These are phyloP conservation scores for Halichoerus grypus DNA, from an alignment of 2,113 vertebrate species.

Conservation along the genomic window DNA sequence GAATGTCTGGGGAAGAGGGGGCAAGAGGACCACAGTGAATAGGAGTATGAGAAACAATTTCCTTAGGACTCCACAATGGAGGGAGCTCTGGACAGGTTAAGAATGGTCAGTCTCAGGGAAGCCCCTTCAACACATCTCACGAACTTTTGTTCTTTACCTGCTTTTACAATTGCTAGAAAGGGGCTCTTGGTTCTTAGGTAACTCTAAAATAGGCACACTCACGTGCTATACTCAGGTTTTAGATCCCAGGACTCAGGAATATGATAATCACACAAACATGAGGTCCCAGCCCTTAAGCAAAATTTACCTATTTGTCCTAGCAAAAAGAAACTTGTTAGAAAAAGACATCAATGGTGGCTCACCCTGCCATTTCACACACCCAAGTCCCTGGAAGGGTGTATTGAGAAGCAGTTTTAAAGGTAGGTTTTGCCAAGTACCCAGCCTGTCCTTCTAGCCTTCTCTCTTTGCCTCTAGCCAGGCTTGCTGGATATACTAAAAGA, in stretches of 20 bases:
- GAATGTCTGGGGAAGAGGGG: not conserved
- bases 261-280: not conserved
- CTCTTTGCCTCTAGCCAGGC: not conserved
- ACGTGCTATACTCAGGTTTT: not conserved
- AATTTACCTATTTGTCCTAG: conserved; percentile 46
- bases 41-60: not conserved
- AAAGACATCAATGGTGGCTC: not conserved
- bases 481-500: not conserved
- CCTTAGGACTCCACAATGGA: not conserved
- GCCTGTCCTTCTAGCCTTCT: not conserved
- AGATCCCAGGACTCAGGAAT: conserved; percentile 1
- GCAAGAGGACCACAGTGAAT: not conserved
- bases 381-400: not conserved
- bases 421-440: not conserved
- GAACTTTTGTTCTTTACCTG: not conserved
- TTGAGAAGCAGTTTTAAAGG: not conserved
- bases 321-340: conserved; percentile 22
- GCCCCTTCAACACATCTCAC: not conserved
- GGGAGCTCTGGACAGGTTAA: not conserved
- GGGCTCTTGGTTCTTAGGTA: not conserved
- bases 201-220: not conserved
- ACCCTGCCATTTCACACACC: not conserved
- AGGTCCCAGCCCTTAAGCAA: conserved; percentile 4
- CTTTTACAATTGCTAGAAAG: not conserved
- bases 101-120: not conserved